phyloP scores from a whole-genome alignment of 2,888 invertebrate genomes.

The Nasonovia ribisnigri region DNA sequence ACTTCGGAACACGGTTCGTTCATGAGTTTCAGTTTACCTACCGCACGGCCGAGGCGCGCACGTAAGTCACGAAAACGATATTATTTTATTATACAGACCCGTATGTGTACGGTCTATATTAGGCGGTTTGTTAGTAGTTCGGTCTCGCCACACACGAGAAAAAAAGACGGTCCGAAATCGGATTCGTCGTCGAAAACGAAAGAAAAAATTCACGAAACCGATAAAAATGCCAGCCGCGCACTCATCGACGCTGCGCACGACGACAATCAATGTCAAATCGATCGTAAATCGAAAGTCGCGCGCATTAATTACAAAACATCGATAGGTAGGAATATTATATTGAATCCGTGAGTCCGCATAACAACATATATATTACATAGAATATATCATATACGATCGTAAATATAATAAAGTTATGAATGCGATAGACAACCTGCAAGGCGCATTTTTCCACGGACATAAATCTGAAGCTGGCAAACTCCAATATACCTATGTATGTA shows the following conservation, averaged over 20 bases:
- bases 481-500: background rate
- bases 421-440: background rate
- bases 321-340: background rate
- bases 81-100: background rate
- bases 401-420: background rate
- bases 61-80: slow-evolving; percentile 6
- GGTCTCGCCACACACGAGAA: background rate
- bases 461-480: background rate
- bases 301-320: slow-evolving; percentile 31
- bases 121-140: background rate
- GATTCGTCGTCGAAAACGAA: slow-evolving; percentile 5
- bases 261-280: background rate
- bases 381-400: background rate
- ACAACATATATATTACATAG: background rate
- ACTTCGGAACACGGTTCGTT: background rate
- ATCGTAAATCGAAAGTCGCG: slow-evolving; percentile 42
- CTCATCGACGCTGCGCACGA: background rate
- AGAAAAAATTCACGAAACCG: slow-evolving; percentile 27
- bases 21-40: background rate
- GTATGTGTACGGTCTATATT: background rate
- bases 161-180: background rate
- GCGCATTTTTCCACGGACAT: background rate
- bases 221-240: slow-evolving; percentile 1
- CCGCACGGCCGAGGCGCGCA: background rate
- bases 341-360: background rate